Base-by-base conservation (phyloP, 2,888 invertebrate genomes). In the Galerucella pusilla region DNA sequence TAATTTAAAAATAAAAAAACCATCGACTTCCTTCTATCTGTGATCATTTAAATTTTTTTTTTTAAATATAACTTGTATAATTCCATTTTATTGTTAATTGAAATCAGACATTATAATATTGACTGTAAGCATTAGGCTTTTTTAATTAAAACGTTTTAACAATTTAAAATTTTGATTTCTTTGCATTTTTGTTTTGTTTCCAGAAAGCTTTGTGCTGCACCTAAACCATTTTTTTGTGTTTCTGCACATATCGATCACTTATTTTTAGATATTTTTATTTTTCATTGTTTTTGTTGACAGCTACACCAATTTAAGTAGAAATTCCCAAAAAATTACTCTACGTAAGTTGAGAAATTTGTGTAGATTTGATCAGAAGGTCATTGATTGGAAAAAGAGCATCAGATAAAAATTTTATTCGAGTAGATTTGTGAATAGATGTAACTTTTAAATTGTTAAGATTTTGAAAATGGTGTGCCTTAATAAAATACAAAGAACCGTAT, bases 111-210 rank as follows among this genome's bases (percentile, higher is more conserved):
- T 78, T 75, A 72, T 70, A 49, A 59, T 72, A 42, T 70, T 64
- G 46, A 54, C 35, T 63, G 63, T 70, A 73, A 69, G 70, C 68
- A 77, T 69, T 71, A 20, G 65, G 59, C 74, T 78, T 75, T 78
- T 75, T 78, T 74, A 76, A 75, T 79, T 76, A 77, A 75, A 61
- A 25, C 67, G 66, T 68, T 68, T 73, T 73, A 73, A 68, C 68
- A 52, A 69, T 57, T 68, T 61, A 60, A 52, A 64, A 57, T 75
- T 68, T 75, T 71, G 71, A 65, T 78, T 75, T 75, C 70, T 59
- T 70, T 70, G 42, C 54, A 52, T 54, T 70, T 78, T 76, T 75
- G n/a, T 42, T 7, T 63, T 75, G 63, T 64, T 77, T 78, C 65
- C 70, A 68, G 28, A 68, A 68, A 49, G 76, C 71, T 76, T 74